Base-by-base conservation (phyloP, 2,113 vertebrate species). In the Apodemus speciosus region DNA sequence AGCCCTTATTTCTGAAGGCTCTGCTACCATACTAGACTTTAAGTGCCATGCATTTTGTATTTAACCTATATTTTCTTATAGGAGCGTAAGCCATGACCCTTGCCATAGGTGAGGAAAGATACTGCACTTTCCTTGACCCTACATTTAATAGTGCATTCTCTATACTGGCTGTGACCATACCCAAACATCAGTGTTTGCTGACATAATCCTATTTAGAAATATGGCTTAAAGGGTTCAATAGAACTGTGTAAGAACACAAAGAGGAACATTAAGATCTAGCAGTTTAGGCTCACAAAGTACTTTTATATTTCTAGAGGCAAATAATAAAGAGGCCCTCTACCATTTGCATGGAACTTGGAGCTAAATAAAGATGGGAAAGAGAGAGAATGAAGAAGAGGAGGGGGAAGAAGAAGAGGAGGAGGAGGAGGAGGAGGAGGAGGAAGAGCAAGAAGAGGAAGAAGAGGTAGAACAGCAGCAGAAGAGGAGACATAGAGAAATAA, bases 231-330 rank as follows among this genome's bases (percentile, higher is more conserved):
- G 32, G 6, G 3, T 53, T 76, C 25, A 35, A 51, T 66, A 85
- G 10, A 62, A 62, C 13, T 20, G 10, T 58, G 16, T 4, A 69
- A 27, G 30, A 32, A 9, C 9, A 93, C 6, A 79, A 53, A 91
- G 43, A 18, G 40, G 32, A 62, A 76, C 5, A 46, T 46, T 68
- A 72, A 35, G 56, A 53, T 69, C 46, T 0, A 69, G 79, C 0
- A 86, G 56, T 11, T 77, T 75, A 69, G 62, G 56, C 4, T 73
- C 23, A 77, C 4, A 73, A 49, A 81, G 2, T 7, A 75, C 15
- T 77, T 91, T 83, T 73, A 76, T 66, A 91, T 93, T 92, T 88
- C 40, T 93, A 30, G 73, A 93, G 4, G 72, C 16, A 7, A 53
- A 40, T 6, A 62, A 13, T 43, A 83, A 75, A 86, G 71, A 14